Conservation (phyloP, 2,888 invertebrate genomes). For the Lycocerus yunnanus region DNA sequence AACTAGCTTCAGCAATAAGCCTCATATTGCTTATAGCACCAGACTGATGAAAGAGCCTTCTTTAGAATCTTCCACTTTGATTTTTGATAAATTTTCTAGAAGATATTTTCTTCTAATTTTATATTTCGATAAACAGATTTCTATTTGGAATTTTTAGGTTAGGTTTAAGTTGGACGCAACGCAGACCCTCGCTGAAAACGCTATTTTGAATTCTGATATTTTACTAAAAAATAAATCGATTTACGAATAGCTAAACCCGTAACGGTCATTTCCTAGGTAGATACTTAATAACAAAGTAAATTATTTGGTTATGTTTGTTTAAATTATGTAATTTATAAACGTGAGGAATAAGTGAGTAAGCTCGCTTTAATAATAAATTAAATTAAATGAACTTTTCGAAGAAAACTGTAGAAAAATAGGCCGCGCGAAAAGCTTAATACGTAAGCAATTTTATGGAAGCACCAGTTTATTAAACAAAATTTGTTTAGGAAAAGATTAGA, state of each 20-base stretch:
- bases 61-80: neutral
- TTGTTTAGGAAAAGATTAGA: constrained; percentile 19
- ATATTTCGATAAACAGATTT: neutral
- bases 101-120: neutral
- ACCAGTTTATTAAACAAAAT: constrained; percentile 19
- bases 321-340: neutral
- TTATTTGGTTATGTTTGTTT: neutral
- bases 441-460: constrained; percentile 19
- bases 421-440: constrained; percentile 12
- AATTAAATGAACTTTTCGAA: constrained; percentile 14
- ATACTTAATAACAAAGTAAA: neutral
- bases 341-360: neutral
- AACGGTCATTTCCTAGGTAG: neutral
- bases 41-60: neutral
- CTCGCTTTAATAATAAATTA: constrained; percentile 13
- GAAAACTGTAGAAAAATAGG: constrained; percentile 18
- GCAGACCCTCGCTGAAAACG: too few relatives aligned
- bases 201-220: too few relatives aligned
- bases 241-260: too few relatives aligned
- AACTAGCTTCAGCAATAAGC: neutral
- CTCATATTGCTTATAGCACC: neutral
- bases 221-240: too few relatives aligned
- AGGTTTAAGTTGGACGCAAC: too few relatives aligned
- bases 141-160: too few relatives aligned
- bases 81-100: neutral